Evolutionary conservation across 2,888 invertebrate species (phyloP), one percentile per base, ranked within the genome.

Genomic region (Drosophila leonis): DNA sequence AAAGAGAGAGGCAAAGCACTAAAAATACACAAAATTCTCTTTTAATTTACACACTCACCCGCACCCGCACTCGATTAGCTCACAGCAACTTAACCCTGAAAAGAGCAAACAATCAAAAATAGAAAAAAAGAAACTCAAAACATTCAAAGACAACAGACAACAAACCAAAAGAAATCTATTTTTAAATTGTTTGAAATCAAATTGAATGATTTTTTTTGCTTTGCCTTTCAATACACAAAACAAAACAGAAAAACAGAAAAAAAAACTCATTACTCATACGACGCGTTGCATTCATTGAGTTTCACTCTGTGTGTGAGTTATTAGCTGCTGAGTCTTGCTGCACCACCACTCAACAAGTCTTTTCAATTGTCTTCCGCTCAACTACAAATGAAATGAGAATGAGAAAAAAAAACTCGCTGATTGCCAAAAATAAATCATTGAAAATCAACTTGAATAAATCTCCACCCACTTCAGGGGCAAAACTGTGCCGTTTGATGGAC

Each of bases 1-100:
- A 35, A 20, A n/a, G n/a, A n/a, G n/a, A n/a, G 15, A 20, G n/a
- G 12, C 33, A 27, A 61, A 18, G 4, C 9, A 1, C n/a, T 10
- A 52, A 42, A 29, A 42, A 61, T 42, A 59, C 15, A 42, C 13
- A 4, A 44, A 65, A 62, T 24, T 24, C 13, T 44, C 33, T 31
- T 44, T 44, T 29, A 5, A 56, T 20, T 6, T 29, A 55, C 5
- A 41, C 29, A 31, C 18, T 5, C 42, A 2, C n/a, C n/a, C n/a
- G 29, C 37, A 37, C 35, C n/a, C 35, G 15, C 64, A 24, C 41
- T 42, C 56, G 42, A 64, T 57, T 57, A 51, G 56, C 37, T 60
- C 60, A 44, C 20, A 46, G 52, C 60, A 54, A 59, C 64, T 73
- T 80, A 79, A 73, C 75, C 81, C 70, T 72, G 81, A 81, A 80